Percentiles rank a stretch among this genome's conserved stretches.
Conservation (phyloP, 92 coral and sea anemone species). For the Plumapathes pennacea region DNA sequence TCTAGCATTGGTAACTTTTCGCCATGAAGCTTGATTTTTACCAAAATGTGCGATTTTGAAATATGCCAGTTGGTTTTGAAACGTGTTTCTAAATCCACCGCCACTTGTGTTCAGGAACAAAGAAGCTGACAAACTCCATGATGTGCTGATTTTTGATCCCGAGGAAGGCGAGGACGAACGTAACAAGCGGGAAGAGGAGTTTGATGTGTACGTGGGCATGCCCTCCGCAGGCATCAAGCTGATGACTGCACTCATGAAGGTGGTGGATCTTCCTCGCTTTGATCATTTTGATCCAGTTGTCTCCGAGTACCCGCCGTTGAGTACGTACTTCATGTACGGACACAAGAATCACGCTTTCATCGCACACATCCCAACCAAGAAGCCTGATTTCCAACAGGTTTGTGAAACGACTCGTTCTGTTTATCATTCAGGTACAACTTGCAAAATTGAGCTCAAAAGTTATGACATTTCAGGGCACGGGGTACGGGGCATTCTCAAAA, state of each 20-base stretch:
- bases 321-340: slow-evolving; percentile 52
- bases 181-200: background rate
- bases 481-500: too few relatives aligned
- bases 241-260: slow-evolving; percentile 39
- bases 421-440: too few relatives aligned
- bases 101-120: slow-evolving; percentile 16
- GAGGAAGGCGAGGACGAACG: too few relatives aligned
- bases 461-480: too few relatives aligned
- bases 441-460: too few relatives aligned
- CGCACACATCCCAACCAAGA: slow-evolving; percentile 41
- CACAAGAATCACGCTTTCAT: slow-evolving; percentile 35
- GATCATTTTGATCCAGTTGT: slow-evolving; percentile 53
- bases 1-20: too few relatives aligned
- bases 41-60: too few relatives aligned
- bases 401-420: too few relatives aligned
- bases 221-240: slow-evolving; percentile 7
- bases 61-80: too few relatives aligned
- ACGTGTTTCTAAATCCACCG: slow-evolving; percentile 1
- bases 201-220: slow-evolving; percentile 19
- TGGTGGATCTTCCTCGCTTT: slow-evolving; percentile 53
- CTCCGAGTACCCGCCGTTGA: slow-evolving; percentile 34
- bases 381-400: slow-evolving; percentile 56
- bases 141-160: slow-evolving; percentile 38
- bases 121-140: slow-evolving; percentile 35
- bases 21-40: too few relatives aligned